Evolutionary conservation across 2,113 vertebrate species (phyloP).

Genomic region (Montifringilla adamsi): DNA sequence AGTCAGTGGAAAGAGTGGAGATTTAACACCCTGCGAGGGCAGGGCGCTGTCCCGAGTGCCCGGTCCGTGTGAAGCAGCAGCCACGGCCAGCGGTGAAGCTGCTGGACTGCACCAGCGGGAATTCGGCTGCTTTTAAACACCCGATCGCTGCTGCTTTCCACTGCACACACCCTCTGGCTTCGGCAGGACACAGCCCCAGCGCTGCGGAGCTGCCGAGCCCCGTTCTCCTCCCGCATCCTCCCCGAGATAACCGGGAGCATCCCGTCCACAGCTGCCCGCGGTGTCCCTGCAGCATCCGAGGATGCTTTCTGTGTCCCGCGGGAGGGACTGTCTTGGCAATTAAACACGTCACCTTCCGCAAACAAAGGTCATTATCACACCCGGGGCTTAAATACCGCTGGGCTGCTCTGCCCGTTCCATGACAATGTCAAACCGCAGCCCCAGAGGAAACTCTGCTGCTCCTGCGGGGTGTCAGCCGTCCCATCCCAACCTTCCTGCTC

Average conservation of each 20-base stretch:
- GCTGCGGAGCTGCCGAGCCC: background rate
- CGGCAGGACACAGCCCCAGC: background rate
- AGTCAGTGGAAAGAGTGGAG: background rate
- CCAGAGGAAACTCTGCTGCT: background rate
- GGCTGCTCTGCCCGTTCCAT: background rate
- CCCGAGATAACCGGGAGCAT: background rate
- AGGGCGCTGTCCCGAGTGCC: background rate
- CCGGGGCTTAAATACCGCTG: fast-evolving
- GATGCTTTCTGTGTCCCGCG: fast-evolving
- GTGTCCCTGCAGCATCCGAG: background rate
- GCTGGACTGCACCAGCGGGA: background rate
- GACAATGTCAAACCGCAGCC: background rate
- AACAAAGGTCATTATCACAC: background rate
- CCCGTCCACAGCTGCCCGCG: fast-evolving
- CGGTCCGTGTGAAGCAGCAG: fast-evolving
- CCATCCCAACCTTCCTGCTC: background rate
- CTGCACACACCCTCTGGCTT: fast-evolving
- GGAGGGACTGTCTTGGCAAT: background rate
- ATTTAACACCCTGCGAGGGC: fast-evolving
- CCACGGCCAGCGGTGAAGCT: background rate
- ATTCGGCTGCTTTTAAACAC: fast-evolving
- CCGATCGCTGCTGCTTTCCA: background rate
- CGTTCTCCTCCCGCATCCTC: background rate
- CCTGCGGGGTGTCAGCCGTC: background rate
- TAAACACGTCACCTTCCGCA: background rate